These are phyloP conservation scores for Aleiodes alternator DNA, from an alignment of 2,888 invertebrate species.

Conservation along the genomic window DNA sequence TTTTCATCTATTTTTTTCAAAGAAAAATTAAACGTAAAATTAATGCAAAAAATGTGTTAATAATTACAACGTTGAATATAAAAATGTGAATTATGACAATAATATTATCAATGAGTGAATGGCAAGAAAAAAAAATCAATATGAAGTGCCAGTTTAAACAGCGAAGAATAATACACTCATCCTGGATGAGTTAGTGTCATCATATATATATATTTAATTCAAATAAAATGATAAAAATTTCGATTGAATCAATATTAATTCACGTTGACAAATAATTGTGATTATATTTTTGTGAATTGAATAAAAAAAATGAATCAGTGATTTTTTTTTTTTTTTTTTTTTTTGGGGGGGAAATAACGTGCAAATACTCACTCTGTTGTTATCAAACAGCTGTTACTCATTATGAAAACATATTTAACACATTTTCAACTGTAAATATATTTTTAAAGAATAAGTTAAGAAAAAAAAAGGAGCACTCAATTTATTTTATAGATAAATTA, in stretches of 20 bases:
- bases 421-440: too few species aligned
- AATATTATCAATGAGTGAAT: constrained; percentile 1
- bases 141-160: constrained; percentile 16
- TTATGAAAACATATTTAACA: neutral
- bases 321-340: too few species aligned
- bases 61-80: neutral
- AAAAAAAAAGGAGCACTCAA: neutral
- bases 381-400: constrained; percentile 19
- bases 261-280: too few species aligned
- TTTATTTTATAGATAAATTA: neutral
- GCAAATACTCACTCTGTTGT: neutral
- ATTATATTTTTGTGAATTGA: too few species aligned
- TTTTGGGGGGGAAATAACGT: neutral
- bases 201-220: neutral
- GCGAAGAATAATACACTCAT: constrained; percentile 16
- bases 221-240: neutral
- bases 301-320: too few species aligned
- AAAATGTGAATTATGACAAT: constrained; percentile 1
- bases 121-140: constrained; percentile 29
- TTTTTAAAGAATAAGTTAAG: neutral
- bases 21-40: neutral
- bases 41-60: neutral
- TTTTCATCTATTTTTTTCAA: too few species aligned
- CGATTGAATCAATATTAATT: neutral
- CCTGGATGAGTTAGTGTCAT: neutral